Percentiles rank a stretch among this genome's conserved stretches.
These are phyloP conservation scores for Metalampra italica DNA, from an alignment of 2,888 invertebrate species.

Conservation along the genomic window DNA sequence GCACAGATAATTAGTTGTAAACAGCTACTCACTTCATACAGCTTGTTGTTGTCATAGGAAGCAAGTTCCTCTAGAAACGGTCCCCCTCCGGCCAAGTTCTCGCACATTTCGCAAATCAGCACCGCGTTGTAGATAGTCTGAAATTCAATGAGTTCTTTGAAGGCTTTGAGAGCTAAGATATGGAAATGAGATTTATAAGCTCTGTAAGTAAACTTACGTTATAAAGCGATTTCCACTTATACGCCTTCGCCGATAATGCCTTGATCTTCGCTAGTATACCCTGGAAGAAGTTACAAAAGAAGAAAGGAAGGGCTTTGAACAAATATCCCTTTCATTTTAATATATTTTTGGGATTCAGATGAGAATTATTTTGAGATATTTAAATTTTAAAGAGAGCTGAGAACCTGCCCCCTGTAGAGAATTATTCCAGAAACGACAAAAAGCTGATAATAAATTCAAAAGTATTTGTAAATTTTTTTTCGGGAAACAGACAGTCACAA, in stretches of 20 bases:
- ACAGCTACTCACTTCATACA: constrained; percentile 56
- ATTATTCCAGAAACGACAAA: no score
- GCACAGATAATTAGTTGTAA: no score
- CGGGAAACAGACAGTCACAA: no score
- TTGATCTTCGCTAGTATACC: constrained; percentile 81
- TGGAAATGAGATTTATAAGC: neutral
- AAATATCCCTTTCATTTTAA: no score
- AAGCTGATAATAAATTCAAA: no score
- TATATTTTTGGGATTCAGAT: no score
- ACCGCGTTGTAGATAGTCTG: constrained; percentile 85
- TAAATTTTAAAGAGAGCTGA: no score
- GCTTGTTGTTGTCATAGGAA: constrained; percentile 66
- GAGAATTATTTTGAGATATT: no score
- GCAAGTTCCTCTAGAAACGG: constrained; percentile 74
- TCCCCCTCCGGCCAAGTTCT: constrained; percentile 62
- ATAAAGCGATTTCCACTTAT: constrained; percentile 85
- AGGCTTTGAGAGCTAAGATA: no score
- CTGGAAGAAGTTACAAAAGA: constrained; percentile 46
- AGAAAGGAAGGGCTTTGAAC: no score
- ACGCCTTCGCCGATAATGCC: constrained; percentile 79
- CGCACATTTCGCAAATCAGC: constrained; percentile 82
- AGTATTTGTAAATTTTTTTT: no score
- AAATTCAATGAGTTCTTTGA: constrained; percentile 16
- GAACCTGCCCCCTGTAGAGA: no score
- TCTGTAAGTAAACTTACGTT: constrained; percentile 68